Base-by-base conservation (phyloP, 2,888 invertebrate species). In the Allacma fusca region DNA sequence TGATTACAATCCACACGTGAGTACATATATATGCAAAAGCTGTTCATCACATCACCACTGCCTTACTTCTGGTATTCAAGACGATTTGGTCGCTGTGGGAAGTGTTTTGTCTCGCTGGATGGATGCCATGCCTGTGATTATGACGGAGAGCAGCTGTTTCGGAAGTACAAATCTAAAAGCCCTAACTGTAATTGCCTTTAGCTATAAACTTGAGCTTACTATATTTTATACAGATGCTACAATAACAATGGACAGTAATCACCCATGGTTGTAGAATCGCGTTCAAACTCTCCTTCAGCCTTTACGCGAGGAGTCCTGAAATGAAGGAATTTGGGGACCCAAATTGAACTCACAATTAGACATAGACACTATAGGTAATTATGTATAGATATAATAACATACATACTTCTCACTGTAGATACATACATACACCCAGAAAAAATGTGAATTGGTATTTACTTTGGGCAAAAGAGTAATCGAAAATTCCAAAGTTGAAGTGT, bases 101-200 rank as follows among this genome's bases (percentile, higher is more conserved):
- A 62, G 26, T 13, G 50, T 50, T 50, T 19, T 50, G 50, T 65
- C 24, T 29, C 24, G 16, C 65, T 65, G 65, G 65, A 65, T 65
- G 65, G 24, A 65, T 65, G 65, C 28, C 26, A 50, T 9, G 9
- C 24, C 26, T 26, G 9, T 62, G 26, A 2, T 19, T 62, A 62
- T 5, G 7, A 26, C 24, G 65, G 29, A 65, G 26, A 65, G 50
- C 50, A 50, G 50, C 65, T 65, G 65, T 19, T 65, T 65, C 65
- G 65, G 65, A 65, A 65, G 65, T 26, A 26, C n/a, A 19, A 29
- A 50, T 50, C 28, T 65, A 13, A 65, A 65, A 29, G 28, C 65
- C 19, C 13, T 65, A 65, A 65, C 65, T 65, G 65, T 65, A 65
- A 65, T 65, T 65, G 65, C 65, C 28, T 24, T 65, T 28, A 24